phyloP scores from a whole-genome alignment of 2,888 invertebrate genomes.

The Coronaproctus castanopsis region DNA sequence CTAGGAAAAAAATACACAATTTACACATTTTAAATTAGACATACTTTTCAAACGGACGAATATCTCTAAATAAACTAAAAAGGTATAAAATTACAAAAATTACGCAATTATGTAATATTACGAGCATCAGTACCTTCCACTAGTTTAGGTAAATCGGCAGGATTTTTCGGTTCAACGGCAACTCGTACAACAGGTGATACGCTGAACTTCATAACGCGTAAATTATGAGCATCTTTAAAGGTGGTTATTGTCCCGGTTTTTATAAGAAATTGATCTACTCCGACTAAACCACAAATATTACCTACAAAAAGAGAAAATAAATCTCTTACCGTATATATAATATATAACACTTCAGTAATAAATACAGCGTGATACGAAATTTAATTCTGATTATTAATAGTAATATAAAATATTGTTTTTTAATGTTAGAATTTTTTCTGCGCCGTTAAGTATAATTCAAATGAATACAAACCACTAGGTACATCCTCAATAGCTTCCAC shows the following conservation, averaged over 20 bases:
- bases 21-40: too few species aligned
- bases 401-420: neutral
- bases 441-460: too few species aligned
- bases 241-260: conserved; percentile 99
- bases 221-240: conserved; percentile 97
- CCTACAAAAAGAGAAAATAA: conserved; percentile 29
- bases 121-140: conserved; percentile 80
- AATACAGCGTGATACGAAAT: too few species aligned
- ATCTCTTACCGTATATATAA: too few species aligned
- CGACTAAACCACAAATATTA: conserved; percentile 99
- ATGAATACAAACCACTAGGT: conserved; percentile 74
- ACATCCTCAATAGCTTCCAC: conserved; percentile 99
- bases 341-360: too few species aligned
- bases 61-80: too few species aligned
- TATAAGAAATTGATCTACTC: conserved; percentile 97
- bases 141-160: conserved; percentile 95
- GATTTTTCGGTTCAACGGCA: conserved; percentile 98
- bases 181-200: conserved; percentile 98
- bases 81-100: too few species aligned
- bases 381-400: neutral
- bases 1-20: conserved; percentile 25
- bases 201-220: conserved; percentile 99
- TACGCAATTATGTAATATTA: too few species aligned
- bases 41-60: too few species aligned
- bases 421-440: conserved; percentile 13